These are phyloP conservation scores for Macrocentrus cingulum DNA, from an alignment of 1,140 invertebrate genomes.

Conservation along the genomic window DNA sequence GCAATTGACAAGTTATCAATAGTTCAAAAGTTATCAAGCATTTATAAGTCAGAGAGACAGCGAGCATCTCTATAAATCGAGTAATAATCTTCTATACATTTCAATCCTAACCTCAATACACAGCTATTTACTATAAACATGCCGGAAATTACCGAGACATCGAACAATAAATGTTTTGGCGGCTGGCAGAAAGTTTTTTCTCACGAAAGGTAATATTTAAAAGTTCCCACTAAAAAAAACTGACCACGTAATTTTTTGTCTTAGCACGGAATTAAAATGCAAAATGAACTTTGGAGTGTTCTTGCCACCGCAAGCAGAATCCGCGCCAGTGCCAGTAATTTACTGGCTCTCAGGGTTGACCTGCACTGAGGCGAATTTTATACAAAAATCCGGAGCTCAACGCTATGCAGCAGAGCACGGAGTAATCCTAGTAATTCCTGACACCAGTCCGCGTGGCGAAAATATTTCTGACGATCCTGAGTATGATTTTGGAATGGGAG, in stretches of 20 bases:
- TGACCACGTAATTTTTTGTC: conserved; percentile 34
- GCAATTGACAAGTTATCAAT: no score
- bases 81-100: no score
- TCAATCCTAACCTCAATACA: neutral
- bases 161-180: conserved; percentile 75
- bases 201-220: conserved; percentile 69
- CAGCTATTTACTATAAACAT: conserved; percentile 39
- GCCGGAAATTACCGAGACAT: conserved; percentile 62
- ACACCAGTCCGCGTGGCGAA: conserved; percentile 91
- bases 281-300: conserved; percentile 93
- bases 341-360: conserved; percentile 94
- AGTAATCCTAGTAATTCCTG: conserved; percentile 86
- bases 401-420: conserved; percentile 79
- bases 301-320: conserved; percentile 76
- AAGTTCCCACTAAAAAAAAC: neutral
- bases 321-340: conserved; percentile 73
- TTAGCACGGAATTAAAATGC: conserved; percentile 77
- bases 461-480: conserved; percentile 90
- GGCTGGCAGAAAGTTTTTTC: conserved; percentile 84
- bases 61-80: no score
- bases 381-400: conserved; percentile 93
- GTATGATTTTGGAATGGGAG: conserved; percentile 94
- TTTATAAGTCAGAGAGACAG: no score
- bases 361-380: conserved; percentile 96
- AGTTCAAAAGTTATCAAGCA: no score